A percentile compares a stretch with the other conserved stretches of the same genome.
These are phyloP conservation scores for Orussus abietinus DNA, from an alignment of 1,140 invertebrate genomes.

Conservation along the genomic window DNA sequence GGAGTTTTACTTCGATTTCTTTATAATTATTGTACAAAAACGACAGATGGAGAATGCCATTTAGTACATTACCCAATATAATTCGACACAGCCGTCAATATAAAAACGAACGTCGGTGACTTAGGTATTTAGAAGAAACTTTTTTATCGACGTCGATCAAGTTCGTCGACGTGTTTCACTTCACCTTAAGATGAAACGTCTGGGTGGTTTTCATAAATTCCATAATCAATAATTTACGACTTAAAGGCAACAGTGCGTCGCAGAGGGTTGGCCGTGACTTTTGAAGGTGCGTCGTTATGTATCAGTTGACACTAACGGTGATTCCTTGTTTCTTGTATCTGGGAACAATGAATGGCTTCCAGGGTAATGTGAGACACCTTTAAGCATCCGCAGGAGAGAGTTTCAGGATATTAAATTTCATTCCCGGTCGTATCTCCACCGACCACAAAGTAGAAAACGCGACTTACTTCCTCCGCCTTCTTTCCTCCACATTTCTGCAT, in stretches of 20 bases:
- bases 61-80: too few species aligned
- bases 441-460: background rate
- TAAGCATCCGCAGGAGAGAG: slow-evolving; percentile 14
- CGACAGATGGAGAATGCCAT: too few species aligned
- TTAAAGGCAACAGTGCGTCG: background rate
- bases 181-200: too few species aligned
- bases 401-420: background rate
- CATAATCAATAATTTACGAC: background rate
- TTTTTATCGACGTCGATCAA: too few species aligned
- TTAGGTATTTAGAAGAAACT: too few species aligned
- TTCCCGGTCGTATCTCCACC: background rate
- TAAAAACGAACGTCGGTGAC: too few species aligned
- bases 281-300: background rate
- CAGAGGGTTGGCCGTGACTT: background rate
- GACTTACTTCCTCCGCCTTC: too few species aligned
- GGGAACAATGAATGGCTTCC: slow-evolving; percentile 12
- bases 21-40: too few species aligned
- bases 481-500: too few species aligned
- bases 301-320: background rate
- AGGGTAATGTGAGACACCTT: slow-evolving; percentile 16
- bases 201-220: background rate
- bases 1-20: too few species aligned
- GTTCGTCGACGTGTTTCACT: too few species aligned
- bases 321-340: slow-evolving; percentile 6
- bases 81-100: too few species aligned